phyloP scores from a whole-genome alignment of 23 tunicate species.

The Styela plicata region DNA sequence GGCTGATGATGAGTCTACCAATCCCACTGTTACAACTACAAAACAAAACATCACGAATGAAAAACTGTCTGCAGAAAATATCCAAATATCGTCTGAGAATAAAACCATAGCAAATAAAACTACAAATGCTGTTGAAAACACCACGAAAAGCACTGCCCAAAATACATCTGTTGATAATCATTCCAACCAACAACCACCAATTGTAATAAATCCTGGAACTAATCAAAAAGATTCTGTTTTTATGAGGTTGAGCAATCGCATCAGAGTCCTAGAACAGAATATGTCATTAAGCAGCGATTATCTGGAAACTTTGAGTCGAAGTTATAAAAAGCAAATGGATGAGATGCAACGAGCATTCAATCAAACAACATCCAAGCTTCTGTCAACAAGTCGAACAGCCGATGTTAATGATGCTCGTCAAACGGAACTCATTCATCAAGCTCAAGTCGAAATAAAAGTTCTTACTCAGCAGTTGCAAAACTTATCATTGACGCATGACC shows the following conservation, averaged over 20 bases:
- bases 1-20: background rate
- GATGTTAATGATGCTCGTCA: conserved; percentile 76
- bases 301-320: conserved; percentile 78
- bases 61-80: background rate
- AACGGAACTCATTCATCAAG: conserved; percentile 38
- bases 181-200: conserved; percentile 43
- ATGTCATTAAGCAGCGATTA: conserved; percentile 82
- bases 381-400: conserved; percentile 32
- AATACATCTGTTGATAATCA: background rate
- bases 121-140: background rate
- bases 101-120: background rate
- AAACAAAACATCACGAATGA: background rate
- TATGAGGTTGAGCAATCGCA: conserved; percentile 92
- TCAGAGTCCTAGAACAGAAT: conserved; percentile 77
- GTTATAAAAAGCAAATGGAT: conserved; percentile 90
- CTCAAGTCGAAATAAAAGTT: conserved; percentile 34
- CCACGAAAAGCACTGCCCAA: background rate
- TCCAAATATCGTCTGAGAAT: background rate
- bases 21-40: background rate
- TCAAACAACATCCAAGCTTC: conserved; percentile 53
- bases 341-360: conserved; percentile 93
- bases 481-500: conserved; percentile 14
- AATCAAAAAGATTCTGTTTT: conserved; percentile 93
- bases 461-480: conserved; percentile 33
- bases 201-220: conserved; percentile 90